Evolutionary conservation across 1,140 invertebrate species (phyloP).

Genomic region (Sesamia nonagrioides): DNA sequence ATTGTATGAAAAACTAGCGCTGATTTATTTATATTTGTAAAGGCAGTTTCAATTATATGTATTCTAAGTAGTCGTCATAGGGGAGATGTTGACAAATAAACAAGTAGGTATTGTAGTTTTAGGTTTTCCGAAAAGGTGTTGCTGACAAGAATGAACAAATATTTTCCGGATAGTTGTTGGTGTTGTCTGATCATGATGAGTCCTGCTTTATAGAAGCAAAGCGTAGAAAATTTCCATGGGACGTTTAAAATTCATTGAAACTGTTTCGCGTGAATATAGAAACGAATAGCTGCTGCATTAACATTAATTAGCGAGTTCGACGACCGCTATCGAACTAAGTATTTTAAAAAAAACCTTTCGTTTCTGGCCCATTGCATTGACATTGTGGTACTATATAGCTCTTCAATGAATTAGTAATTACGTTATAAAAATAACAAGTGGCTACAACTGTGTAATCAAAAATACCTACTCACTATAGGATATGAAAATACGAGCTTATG

Average conservation of each 20-base stretch:
- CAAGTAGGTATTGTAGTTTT: no score
- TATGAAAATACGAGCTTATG: not conserved
- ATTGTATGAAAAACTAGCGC: conserved; percentile 42
- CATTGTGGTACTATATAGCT: not conserved
- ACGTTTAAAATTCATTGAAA: conserved; percentile 65
- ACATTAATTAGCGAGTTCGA: conserved; percentile 74
- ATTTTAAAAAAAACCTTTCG: conserved; percentile 67
- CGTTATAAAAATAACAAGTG: not conserved
- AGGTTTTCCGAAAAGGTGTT: not conserved
- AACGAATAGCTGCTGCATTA: conserved; percentile 64
- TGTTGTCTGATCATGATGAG: conserved; percentile 3
- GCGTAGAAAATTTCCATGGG: conserved; percentile 57
- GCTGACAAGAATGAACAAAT: not conserved
- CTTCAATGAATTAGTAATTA: conserved; percentile 6
- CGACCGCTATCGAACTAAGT: conserved; percentile 61
- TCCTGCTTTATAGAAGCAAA: conserved; percentile 50
- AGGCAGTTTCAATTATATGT: conserved; percentile 58
- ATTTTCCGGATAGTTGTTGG: not conserved
- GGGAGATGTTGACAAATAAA: not conserved
- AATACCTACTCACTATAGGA: not conserved
- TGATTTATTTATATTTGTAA: conserved; percentile 55
- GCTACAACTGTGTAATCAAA: not conserved
- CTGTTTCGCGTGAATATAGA: conserved; percentile 63
- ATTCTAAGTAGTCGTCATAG: not conserved
- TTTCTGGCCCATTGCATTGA: conserved; percentile 30